These are phyloP conservation scores for Monodelphis domestica DNA, from an alignment of 2,797 vertebrate genomes.

Conservation along the genomic window DNA sequence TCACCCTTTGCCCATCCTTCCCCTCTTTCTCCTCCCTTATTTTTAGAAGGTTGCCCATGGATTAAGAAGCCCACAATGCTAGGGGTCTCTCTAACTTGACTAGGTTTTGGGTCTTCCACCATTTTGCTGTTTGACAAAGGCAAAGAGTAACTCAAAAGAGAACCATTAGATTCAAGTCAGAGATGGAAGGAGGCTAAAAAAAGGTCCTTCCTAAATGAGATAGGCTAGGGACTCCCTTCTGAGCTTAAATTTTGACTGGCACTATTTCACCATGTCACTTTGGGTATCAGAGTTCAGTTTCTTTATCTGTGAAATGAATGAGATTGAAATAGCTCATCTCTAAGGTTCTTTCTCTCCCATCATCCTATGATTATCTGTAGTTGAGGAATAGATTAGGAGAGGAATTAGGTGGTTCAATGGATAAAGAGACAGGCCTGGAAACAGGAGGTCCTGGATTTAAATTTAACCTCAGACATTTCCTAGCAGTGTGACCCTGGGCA, in stretches of 20 bases:
- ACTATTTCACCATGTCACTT: not conserved
- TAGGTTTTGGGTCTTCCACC: not conserved
- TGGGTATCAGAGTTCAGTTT: not conserved
- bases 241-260: not conserved
- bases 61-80: not conserved
- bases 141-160: not conserved
- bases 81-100: not conserved
- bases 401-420: not conserved
- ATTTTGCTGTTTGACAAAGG: not conserved
- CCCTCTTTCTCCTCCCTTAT: not conserved
- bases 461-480: not conserved
- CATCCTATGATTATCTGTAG: not conserved
- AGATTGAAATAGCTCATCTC: not conserved
- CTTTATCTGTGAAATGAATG: not conserved
- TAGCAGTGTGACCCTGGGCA: not conserved
- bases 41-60: not conserved
- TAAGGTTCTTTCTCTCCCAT: not conserved
- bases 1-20: not conserved
- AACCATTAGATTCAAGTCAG: not conserved
- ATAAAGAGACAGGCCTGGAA: not conserved
- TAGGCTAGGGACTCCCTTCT: not conserved
- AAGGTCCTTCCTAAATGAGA: not conserved
- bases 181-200: not conserved
- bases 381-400: not conserved
- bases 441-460: not conserved